Evolutionary conservation across 1,140 invertebrate genomes (phyloP), one percentile per base, ranked within the genome.

Genomic region (Phymastichus coffea): DNA sequence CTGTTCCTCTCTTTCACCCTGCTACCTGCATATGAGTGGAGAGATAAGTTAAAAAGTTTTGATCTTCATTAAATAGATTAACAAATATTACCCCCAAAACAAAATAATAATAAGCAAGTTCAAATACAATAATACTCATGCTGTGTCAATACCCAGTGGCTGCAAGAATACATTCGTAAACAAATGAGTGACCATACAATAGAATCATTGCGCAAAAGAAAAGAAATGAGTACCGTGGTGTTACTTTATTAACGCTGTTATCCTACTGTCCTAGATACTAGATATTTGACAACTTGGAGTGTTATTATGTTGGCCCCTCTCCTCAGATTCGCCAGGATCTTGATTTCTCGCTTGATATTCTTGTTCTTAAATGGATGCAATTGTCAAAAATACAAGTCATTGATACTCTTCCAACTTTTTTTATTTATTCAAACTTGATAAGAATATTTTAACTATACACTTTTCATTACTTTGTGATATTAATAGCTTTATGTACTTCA

Each of bases 81-180:
- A n/a, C n/a, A n/a, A n/a, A n/a, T n/a, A n/a, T n/a, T n/a, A n/a
- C n/a, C n/a, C n/a, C n/a, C n/a, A n/a, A n/a, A n/a, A n/a, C n/a
- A n/a, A n/a, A n/a, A n/a, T n/a, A n/a, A n/a, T n/a, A n/a, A n/a
- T n/a, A n/a, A n/a, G n/a, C n/a, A n/a, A n/a, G n/a, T n/a, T n/a
- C n/a, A n/a, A n/a, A n/a, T n/a, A n/a, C n/a, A n/a, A 99, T 99
- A 70, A 99, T 99, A 67, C 97, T 98, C 95, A 98, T 98, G 84
- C 95, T 98, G 82, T 99, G 97, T 84, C 97, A 99, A 80, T 96
- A 99, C 83, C 97, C 80, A 99, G 84, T 69, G 97, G 97, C 81
- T 82, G 62, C 6, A 69, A 35, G 58, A 17, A 61, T 44, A 52
- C 14, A 26, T 26, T 44, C 6, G 44, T 28, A 62, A 46, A 26